Base-by-base conservation (phyloP, 1,140 invertebrate species). In the Drosophila trapezifrons region DNA sequence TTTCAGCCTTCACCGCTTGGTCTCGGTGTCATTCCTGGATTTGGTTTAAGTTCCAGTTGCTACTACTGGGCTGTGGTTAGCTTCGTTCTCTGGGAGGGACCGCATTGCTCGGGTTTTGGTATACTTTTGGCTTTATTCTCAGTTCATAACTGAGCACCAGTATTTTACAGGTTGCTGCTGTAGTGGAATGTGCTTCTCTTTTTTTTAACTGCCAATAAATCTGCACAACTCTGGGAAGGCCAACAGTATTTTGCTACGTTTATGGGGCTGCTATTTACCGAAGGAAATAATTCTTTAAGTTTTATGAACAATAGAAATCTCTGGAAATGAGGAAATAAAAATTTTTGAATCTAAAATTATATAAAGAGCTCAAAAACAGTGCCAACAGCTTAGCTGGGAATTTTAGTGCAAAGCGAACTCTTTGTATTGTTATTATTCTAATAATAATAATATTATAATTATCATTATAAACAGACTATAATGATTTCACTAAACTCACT, bases 171-270 rank as follows among this genome's bases (percentile, higher is more conserved):
- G 43, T 32, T 54, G 37, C 20, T 27, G 37, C 37, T 54, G 37
- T 54, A 27, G 22, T 32, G 15, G 46, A 55, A 62, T 58, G 18
- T 38, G 47, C 45, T 71, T 42, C 9, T 32, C 29, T 27, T 20
- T 49, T 76, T 46, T 54, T 35, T 43, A 35, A 55, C 45, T 58
- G 69, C 60, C 64, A 55, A 78, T 83, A 78, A 83, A 83, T 79
- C 46, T 78, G 37, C 55, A 57, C 62, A 65, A 65, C 45, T 69
- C 51, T 69, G n/a, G 0, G n/a, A 17, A 35, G 38, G 15, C 35
- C 22, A 63, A 15, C 2, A 17, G 6, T 17, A 37, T 12, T 5
- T 43, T 42, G 7, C 18, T 15, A 1, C 1, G 40, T 58, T 56
- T 65, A 47, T 65, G 25, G 22, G 15, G 0, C 2, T 7, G n/a